Evolutionary conservation across 2,113 vertebrate species (phyloP), one percentile per base, ranked within the genome.

Genomic region (Columba livia): DNA sequence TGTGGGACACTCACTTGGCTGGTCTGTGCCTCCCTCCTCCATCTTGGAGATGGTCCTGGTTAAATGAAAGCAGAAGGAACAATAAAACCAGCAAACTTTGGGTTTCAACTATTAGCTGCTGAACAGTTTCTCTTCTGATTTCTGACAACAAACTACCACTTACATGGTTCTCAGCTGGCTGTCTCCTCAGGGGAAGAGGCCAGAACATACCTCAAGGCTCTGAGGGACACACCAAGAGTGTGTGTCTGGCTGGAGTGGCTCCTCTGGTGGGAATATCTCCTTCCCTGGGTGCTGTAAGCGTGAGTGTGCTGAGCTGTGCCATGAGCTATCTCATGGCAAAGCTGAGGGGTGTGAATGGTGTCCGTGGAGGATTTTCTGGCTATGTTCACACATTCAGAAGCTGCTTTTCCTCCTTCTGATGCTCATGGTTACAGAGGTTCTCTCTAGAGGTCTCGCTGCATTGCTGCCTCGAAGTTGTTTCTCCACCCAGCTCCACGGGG

Each of bases 21-120:
- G 62, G 50, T 88, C 61, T 60, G 64, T 77, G 61, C 72, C 51
- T 95, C 58, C 65, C 32, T 58, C 36, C 48, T 65, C 53, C 32
- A 14, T 34, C 71, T 87, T 14, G 1, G 85, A 87, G 61, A 87
- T 15, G 47, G 72, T 42, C 72, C 89, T 89, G 54, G 38, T 90
- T 81, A 95, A 94, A 79, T 47, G 40, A 89, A 91, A 93, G 57
- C 75, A 90, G 65, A 94, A 95, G 57, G 44, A 79, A 88, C 2
- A 31, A 75, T 58, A 71, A 94, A 88, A 62, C 20, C 75, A 91
- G 69, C 16, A 92, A 92, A 79, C 47, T 32, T 69, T 85, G 66
- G n/a, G 60, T 94, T 89, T 89, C 5, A 2, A 62, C 36, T 67
- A 29, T 28, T 26, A 93, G 51, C 50, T 87, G 77, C 61, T 79